Base-by-base conservation (phyloP, 2,888 invertebrate genomes). In the Dione juno region DNA sequence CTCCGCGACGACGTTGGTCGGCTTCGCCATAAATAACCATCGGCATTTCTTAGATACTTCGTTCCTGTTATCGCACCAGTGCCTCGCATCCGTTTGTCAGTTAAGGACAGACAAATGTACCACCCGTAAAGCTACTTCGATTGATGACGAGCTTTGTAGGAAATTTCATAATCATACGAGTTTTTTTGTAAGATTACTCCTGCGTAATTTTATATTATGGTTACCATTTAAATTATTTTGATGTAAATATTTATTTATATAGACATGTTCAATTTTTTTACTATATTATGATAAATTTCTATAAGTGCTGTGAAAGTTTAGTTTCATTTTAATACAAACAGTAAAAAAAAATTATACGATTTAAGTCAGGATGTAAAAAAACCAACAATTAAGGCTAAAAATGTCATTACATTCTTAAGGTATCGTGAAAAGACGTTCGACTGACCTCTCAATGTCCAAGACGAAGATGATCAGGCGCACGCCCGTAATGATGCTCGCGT, bases 31-130 rank as follows among this genome's bases (percentile, higher is more conserved):
- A 90, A 93, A 92, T 91, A 87, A 90, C 88, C 82, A 87, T 89
- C 86, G 88, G 85, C 86, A 86, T 90, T 85, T 86, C 85, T 85
- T 73, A 86, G 90, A 90, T 89, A 88, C 83, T 84, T 84, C 80
- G 82, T 80, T 81, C 83, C 84, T 87, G 89, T 90, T 92, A 92
- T 92, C 92, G 84, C 80, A 75, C 72, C 73, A 74, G 77, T 76
- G 71, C 81, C 88, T 86, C 85, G 88, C 88, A 91, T 91, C 92
- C 90, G 90, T 90, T 90, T 88, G 88, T 87, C 84, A 86, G 87
- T 86, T 86, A 83, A 79, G 80, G 77, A 72, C 71, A 76, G 82
- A 82, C 79, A 78, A 81, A 82, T 80, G 79, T 67, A 85, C 92
- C 92, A 91, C 92, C 92, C 91, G 86, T 85, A 82, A 75, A 77